A percentile compares a stretch with the other conserved stretches of the same genome.
Evolutionary conservation across 2,888 invertebrate species (phyloP).

Genomic region (Keiferia lycopersicella): DNA sequence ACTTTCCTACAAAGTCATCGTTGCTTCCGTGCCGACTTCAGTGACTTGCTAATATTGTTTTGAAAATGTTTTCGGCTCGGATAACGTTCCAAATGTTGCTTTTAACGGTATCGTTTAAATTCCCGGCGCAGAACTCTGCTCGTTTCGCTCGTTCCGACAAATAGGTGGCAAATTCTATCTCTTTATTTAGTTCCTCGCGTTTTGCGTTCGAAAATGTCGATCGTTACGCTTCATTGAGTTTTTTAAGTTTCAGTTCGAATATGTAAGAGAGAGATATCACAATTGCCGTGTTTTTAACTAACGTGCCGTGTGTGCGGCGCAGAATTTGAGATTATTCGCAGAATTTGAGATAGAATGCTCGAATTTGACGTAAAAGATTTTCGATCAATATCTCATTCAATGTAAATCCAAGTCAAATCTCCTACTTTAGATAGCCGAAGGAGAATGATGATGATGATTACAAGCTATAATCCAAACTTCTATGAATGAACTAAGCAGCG

Average conservation of each 20-base stretch:
- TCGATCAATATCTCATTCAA: too few species aligned
- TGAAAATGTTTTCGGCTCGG: constrained; percentile 22
- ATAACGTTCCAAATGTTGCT: constrained; percentile 21
- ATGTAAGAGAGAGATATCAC: background rate
- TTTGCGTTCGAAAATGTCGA: constrained; percentile 7
- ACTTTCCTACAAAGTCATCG: constrained; percentile 8
- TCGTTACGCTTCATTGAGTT: constrained; percentile 1
- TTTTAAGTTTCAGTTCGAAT: background rate
- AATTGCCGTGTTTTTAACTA: too few species aligned
- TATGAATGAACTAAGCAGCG: too few species aligned
- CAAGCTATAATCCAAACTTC: too few species aligned
- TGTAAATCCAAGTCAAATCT: too few species aligned
- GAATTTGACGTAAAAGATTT: too few species aligned
- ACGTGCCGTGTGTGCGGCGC: too few species aligned
- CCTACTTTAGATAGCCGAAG: too few species aligned
- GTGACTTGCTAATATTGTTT: constrained; percentile 25
- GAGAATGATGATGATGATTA: too few species aligned
- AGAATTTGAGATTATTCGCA: too few species aligned
- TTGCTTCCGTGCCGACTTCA: constrained; percentile 8
- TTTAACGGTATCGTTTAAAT: constrained; percentile 21
- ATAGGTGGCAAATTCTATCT: constrained; percentile 17
- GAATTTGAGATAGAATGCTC: too few species aligned
- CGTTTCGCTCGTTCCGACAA: constrained; percentile 3
- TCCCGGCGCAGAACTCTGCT: background rate
- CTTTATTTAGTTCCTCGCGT: constrained; percentile 12